These are phyloP conservation scores for Megalonaias nervosa DNA, from an alignment of 1,140 invertebrate genomes.

Conservation along the genomic window DNA sequence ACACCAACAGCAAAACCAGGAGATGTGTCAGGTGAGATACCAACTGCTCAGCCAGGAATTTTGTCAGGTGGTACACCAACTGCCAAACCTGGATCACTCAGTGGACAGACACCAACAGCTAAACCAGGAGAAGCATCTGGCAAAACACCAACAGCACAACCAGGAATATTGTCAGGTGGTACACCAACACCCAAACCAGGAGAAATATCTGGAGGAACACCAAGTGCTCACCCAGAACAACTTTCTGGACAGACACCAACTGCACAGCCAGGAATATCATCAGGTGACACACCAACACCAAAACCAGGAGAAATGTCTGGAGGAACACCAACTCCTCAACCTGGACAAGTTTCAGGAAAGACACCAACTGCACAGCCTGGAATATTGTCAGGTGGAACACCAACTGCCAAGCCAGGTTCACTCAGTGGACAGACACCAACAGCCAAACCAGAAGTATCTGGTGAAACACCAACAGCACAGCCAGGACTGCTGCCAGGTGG, in stretches of 20 bases:
- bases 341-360: not conserved
- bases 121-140: conserved; percentile 10
- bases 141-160: conserved; percentile 4
- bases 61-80: conserved; percentile 14
- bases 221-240: conserved; percentile 8
- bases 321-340: conserved; percentile 7
- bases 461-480: not conserved
- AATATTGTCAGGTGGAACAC: conserved; percentile 9
- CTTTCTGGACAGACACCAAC: conserved; percentile 2
- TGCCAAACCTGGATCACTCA: conserved; percentile 4
- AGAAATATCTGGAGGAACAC: conserved; percentile 5
- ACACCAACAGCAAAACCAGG: conserved; percentile 18
- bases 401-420: conserved; percentile 22
- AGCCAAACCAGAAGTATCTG: not conserved
- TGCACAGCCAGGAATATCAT: conserved; percentile 1
- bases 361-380: conserved; percentile 13
- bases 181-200: conserved; percentile 25
- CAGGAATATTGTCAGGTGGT: conserved; percentile 14
- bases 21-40: not conserved
- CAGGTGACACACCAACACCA: conserved; percentile 6
- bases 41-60: conserved; percentile 11
- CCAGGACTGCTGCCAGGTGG: conserved; percentile 3
- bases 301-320: conserved; percentile 5
- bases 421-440: conserved; percentile 3
- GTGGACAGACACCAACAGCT: conserved; percentile 23